These are phyloP conservation scores for Triplophysa bombifrons DNA, from an alignment of 2,797 vertebrate species.

Conservation along the genomic window DNA sequence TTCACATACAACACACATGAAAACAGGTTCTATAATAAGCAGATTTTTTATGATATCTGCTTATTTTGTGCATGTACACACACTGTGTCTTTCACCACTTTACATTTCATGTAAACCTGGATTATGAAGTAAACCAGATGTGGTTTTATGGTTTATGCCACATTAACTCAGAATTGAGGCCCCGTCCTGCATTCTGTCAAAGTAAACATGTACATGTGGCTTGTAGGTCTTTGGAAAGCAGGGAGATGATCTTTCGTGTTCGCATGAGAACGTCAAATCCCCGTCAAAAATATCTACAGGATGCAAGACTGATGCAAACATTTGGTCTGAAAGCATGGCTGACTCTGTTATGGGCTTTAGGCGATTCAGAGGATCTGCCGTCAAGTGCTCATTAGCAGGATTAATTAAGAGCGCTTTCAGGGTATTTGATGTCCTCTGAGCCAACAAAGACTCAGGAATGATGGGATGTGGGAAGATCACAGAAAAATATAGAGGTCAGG, in stretches of 20 bases:
- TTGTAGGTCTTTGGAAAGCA: neutral
- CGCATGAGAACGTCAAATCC: neutral
- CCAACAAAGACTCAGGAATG: constrained; percentile 67
- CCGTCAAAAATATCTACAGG: neutral
- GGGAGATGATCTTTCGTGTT: neutral
- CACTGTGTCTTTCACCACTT: no score
- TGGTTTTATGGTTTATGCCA: neutral
- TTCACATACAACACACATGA: no score
- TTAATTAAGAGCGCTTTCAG: constrained; percentile 73
- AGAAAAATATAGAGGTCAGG: constrained; percentile 54
- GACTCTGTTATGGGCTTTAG: constrained; percentile 3
- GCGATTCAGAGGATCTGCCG: constrained; percentile 44
- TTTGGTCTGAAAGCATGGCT: constrained; percentile 19
- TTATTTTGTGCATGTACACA: no score
- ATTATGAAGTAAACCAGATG: neutral
- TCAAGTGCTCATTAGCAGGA: constrained; percentile 72
- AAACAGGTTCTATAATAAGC: no score
- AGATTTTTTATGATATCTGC: no score
- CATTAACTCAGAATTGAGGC: neutral
- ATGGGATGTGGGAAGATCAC: constrained; percentile 41
- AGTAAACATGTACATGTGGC: neutral
- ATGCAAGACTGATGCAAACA: constrained; percentile 7
- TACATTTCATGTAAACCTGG: neutral
- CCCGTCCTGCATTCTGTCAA: neutral
- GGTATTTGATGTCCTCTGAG: constrained; percentile 62